A percentile compares a stretch with the other conserved stretches of the same genome.
Evolutionary conservation across 2,797 vertebrate species (phyloP).

Genomic region (Pipistrellus kuhlii): DNA sequence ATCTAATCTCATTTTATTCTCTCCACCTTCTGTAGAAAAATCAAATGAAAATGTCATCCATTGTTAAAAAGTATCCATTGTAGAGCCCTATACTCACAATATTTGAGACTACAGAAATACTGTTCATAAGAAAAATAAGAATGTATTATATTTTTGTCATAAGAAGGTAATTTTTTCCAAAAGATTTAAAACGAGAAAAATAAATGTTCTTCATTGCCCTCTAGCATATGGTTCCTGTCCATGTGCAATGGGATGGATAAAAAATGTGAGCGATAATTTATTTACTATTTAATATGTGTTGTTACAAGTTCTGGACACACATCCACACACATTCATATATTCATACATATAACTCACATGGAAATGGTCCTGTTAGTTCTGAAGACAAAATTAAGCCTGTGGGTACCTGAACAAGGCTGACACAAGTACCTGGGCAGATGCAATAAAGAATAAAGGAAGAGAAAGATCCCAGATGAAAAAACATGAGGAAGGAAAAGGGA

Average conservation of each 20-base stretch:
- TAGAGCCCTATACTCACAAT: neutral
- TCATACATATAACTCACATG: neutral
- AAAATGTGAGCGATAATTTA: neutral
- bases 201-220: neutral
- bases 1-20: conserved; percentile 48
- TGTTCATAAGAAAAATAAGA: conserved; percentile 49
- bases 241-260: neutral
- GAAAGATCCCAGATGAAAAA: neutral
- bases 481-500: conserved; percentile 30
- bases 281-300: neutral
- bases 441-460: conserved; percentile 25
- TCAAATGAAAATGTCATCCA: conserved; percentile 38
- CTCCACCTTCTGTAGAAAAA: conserved; percentile 36
- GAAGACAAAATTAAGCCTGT: neutral
- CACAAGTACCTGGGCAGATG: neutral
- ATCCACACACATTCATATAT: neutral
- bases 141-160: neutral
- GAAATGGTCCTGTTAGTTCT: neutral
- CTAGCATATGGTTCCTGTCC: neutral
- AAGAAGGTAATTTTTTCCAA: conserved; percentile 7
- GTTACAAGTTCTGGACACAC: neutral
- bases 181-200: conserved; percentile 17
- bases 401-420: neutral
- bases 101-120: neutral
- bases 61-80: conserved; percentile 35